Conservation (phyloP, 2,888 invertebrate species). For the Ophioninae sp. region DNA sequence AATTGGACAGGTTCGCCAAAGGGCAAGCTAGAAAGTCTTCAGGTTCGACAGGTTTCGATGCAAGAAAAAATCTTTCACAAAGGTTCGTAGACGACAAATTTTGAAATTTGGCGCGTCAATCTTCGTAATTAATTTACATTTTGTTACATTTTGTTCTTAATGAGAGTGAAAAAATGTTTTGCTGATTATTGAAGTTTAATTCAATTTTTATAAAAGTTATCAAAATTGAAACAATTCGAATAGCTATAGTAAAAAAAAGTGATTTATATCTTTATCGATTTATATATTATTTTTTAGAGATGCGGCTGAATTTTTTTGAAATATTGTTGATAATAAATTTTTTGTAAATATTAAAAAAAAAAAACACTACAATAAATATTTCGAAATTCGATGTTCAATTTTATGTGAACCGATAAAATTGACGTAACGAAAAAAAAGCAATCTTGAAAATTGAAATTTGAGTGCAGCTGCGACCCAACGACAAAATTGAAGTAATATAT, state of each 20-base stretch:
- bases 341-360: neutral
- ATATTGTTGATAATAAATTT: too few species aligned
- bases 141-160: neutral
- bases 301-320: too few species aligned
- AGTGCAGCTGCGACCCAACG: too few species aligned
- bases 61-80: conserved; percentile 39
- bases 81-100: conserved; percentile 23
- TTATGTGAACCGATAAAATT: neutral
- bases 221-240: too few species aligned
- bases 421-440: neutral
- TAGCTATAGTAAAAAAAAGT: neutral
- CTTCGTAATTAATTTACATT: neutral
- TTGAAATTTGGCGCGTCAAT: neutral
- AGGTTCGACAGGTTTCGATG: conserved; percentile 51
- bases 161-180: neutral
- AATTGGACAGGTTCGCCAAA: conserved; percentile 22
- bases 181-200: too few species aligned
- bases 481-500: too few species aligned
- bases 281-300: too few species aligned
- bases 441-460: neutral
- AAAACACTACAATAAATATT: neutral
- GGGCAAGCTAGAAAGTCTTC: conserved; percentile 32
- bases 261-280: too few species aligned
- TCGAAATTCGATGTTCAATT: too few species aligned
- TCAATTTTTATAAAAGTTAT: too few species aligned